Evolutionary conservation across 2,113 vertebrate species (phyloP).

Genomic region (Otolemur garnettii): DNA sequence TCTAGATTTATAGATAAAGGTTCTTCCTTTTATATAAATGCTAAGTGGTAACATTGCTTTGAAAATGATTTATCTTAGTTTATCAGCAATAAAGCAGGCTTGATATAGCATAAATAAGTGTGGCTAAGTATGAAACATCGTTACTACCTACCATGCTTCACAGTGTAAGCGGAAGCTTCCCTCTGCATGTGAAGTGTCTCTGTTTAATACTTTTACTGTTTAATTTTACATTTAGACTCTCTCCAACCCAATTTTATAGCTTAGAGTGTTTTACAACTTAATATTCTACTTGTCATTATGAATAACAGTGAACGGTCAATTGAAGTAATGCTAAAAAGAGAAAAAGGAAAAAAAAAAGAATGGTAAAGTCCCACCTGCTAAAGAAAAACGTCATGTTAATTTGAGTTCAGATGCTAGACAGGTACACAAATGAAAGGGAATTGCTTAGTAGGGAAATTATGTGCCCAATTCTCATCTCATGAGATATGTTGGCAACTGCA

Average conservation of each 20-base stretch:
- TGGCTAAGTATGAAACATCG: slow-evolving; percentile 80
- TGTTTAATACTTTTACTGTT: slow-evolving; percentile 79
- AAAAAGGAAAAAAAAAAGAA: background rate
- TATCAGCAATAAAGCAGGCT: slow-evolving; percentile 82
- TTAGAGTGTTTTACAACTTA: slow-evolving; percentile 54
- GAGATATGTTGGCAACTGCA: background rate
- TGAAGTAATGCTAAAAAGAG: background rate
- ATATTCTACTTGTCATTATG: slow-evolving; percentile 63
- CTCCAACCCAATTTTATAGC: slow-evolving; percentile 14
- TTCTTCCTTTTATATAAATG: slow-evolving; percentile 74
- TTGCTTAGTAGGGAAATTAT: background rate
- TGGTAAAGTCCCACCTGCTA: background rate
- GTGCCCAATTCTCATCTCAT: background rate
- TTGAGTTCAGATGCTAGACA: background rate
- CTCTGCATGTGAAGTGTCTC: slow-evolving; percentile 76
- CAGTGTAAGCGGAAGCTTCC: slow-evolving; percentile 70
- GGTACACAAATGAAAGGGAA: background rate
- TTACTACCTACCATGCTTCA: slow-evolving; percentile 73
- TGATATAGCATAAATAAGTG: slow-evolving; percentile 81
- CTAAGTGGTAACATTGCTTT: slow-evolving; percentile 79
- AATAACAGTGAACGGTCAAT: background rate
- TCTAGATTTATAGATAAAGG: slow-evolving; percentile 63
- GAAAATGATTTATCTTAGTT: slow-evolving; percentile 79
- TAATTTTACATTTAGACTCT: slow-evolving; percentile 77
- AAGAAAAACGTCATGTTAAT: slow-evolving; percentile 47